Base-by-base conservation (phyloP, 2,888 invertebrate genomes). In the Pyrochroa serraticornis region DNA sequence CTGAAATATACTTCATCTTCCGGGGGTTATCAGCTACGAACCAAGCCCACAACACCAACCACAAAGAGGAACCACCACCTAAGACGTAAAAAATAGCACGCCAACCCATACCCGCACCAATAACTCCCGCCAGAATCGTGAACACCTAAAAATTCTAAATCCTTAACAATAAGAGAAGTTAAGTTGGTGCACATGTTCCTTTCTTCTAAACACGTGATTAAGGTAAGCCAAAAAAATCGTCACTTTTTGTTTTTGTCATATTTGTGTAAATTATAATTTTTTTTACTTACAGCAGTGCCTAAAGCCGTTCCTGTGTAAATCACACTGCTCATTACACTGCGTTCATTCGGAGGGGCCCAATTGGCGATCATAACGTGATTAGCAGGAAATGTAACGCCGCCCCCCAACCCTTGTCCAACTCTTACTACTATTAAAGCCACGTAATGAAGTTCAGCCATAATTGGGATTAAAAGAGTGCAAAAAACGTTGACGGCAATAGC, bases 331-430 rank as follows among this genome's bases (percentile, higher is more conserved):
- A 96, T 87, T 30, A 91, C 85, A 64, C 91, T 89, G 46, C 95
- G 85, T 77, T 97, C 96, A 22, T 85, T 82, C 0, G 94, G 93
- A 1, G 95, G 95, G 0, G 95, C 91, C 96, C 96, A 97, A 53
- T 89, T 86, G 0, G 95, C 91, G 67, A 93, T 81, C 81, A 97
- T 82, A 2, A 92, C 89, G 77, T 95, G 95, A 90, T 94, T 92
- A 0, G 92, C 91, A 0, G 96, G 96, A 72, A 95, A 95, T 0
- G 92, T 91, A 2, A 93, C 92, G 1, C 92, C 93, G 84, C 93
- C 93, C 60, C 92, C 92, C 1, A 93, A 81, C 35, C 94, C 53
- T 30, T 35, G 12, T 2, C 45, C n/a, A 5, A 53, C 30, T 10
- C 53, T 33, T 0, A 44, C 3, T 9, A 14, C 22, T 10, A 93